Conservation (phyloP, 2,888 invertebrate genomes). For the Cosmia pyralina region DNA sequence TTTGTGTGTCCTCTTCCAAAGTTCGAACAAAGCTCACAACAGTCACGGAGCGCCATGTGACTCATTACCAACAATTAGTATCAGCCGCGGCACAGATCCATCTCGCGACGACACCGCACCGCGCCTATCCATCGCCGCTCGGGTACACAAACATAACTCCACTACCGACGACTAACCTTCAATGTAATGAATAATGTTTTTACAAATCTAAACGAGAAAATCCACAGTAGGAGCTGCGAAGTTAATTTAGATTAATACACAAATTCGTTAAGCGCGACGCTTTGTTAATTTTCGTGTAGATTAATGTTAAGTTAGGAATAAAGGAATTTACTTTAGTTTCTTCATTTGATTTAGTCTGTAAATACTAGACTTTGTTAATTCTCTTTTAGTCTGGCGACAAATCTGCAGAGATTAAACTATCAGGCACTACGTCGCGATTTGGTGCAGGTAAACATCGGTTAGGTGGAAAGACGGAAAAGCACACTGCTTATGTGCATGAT, state of each 20-base stretch:
- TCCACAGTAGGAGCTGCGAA: neutral
- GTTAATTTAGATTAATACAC: conserved; percentile 55
- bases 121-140: neutral
- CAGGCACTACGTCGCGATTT: neutral
- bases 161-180: neutral
- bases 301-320: conserved; percentile 41
- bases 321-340: conserved; percentile 37
- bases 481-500: too few species aligned
- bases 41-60: neutral
- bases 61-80: neutral
- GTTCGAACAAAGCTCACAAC: neutral
- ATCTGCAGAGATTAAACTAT: neutral
- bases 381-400: neutral
- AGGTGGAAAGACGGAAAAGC: too few species aligned
- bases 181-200: conserved; percentile 1
- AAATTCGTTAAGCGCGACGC: conserved; percentile 39
- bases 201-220: neutral
- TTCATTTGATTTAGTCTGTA: conserved; percentile 39
- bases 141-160: neutral
- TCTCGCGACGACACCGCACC: neutral
- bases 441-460: neutral
- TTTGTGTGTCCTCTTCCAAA: neutral
- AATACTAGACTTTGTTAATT: conserved; percentile 16
- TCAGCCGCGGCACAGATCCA: neutral
- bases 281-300: conserved; percentile 46